phyloP scores from a whole-genome alignment of 2,797 vertebrate genomes.

The Onychomys leucogaster region DNA sequence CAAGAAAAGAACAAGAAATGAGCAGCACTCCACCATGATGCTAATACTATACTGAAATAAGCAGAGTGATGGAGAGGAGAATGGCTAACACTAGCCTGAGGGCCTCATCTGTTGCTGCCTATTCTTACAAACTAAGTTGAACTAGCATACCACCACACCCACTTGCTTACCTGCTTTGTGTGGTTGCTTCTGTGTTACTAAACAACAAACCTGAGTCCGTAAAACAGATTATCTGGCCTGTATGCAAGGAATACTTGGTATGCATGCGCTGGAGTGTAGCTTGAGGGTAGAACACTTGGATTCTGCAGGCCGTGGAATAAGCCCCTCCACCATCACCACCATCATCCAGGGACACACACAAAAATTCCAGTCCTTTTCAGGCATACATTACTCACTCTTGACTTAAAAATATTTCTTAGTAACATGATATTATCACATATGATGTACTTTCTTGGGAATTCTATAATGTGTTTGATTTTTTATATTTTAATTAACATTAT shows the following conservation, averaged over 20 bases:
- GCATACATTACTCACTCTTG: not conserved
- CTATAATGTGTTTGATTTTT: not conserved
- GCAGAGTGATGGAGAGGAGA: not conserved
- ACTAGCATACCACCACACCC: not conserved
- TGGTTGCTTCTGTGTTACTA: not conserved
- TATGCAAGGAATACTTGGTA: not conserved
- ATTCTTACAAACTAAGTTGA: constrained; percentile 3
- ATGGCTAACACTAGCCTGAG: not conserved
- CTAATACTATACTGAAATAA: not conserved
- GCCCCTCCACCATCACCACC: too few species aligned
- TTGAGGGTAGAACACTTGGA: not conserved
- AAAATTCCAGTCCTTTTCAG: not conserved
- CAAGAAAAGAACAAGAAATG: not conserved
- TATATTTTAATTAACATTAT: not conserved
- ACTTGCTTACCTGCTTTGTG: constrained; percentile 3
- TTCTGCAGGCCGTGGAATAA: not conserved
- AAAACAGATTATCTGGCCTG: not conserved
- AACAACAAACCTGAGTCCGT: not conserved
- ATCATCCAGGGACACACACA: not conserved
- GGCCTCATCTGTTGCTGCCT: not conserved
- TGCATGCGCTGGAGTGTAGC: not conserved
- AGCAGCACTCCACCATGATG: not conserved
- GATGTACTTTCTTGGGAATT: constrained; percentile 2
- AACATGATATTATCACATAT: constrained; percentile 8
- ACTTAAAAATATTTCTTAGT: constrained; percentile 35